Base-by-base conservation (phyloP, 2,113 vertebrate species). In the Fulica atra region DNA sequence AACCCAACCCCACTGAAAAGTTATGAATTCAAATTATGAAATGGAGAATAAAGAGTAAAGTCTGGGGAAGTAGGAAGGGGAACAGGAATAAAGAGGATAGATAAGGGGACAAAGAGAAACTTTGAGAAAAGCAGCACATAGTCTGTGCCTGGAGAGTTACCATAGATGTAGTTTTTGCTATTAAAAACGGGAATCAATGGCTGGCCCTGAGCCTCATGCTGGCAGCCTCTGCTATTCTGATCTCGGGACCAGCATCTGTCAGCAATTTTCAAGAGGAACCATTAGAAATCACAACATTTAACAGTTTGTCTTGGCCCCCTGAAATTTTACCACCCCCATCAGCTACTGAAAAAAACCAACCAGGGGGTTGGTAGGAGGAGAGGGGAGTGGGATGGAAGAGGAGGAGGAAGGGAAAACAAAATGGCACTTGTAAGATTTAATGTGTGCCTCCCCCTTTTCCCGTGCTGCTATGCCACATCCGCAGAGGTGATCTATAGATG, bases 291-390 rank as follows among this genome's bases (percentile, higher is more conserved):
- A 94, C 92, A 95, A 91, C 42, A 44, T 83, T 97, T 96, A 96
- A 91, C 95, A 97, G 97, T 98, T 98, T 98, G 91, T 97, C 95
- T 98, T 98, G 98, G 97, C 91, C 96, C 77, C 74, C 38, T 97
- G 61, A 71, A 78, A 90, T 92, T 96, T 81, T 93, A 94, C 97
- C 96, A 95, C 89, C 96, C 96, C 89, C 79, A 92, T 93, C 76
- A 88, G 97, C 97, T 97, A 98, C 97, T 86, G 95, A 95, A 25
- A 26, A 53, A 51, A 14, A 18, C 40, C 40, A 44, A n/a, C 36
- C 7, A 87, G 36, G 46, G 69, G 79, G 20, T 23, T 46, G 26
- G 73, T 85, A 83, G 84, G 68, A 69, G 46, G 51, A 65, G 71
- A 70, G 33, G 46, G 26, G 83, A 78, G 65, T 63, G 69, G 65